Evolutionary conservation across 1,140 invertebrate species (phyloP), one percentile per base, ranked within the genome.

Genomic region (Myzus persicae): DNA sequence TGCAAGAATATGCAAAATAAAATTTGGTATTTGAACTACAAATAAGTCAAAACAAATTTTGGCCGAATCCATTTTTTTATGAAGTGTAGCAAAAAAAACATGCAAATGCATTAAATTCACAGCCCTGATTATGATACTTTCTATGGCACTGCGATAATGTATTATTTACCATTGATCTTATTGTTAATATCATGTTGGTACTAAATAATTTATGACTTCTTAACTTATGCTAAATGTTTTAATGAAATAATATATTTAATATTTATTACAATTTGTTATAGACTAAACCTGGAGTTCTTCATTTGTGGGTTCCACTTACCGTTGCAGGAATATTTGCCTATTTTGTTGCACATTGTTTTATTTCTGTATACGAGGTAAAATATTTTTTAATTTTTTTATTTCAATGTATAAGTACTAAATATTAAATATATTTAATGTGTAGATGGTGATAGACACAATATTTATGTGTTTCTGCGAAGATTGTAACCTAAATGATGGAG

Each of bases 391-490:
- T 36, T 51, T 51, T 51, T 51, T 51, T 26, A 42, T n/a, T 92
- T 46, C 20, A 44, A 46, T 48, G 81, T 11, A 46, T 42, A 20
- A 36, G 84, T 44, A 40, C 18, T 42, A 87, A 87, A 40, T 87
- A 84, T 26, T 24, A 48, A 48, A 48, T 48, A 48, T 48, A 85
- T 93, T 76, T 87, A 51, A 84, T 93, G 93, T 48, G 67, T 94
- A 98, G 97, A 98, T 98, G 97, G 96, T 97, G 1, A 97, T 98
- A 84, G 97, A 98, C 94, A 97, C 97, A 26, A 96, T 98, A 94
- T 97, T 98, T 94, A 94, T 98, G 31, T 98, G 97, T 94, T 98
- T 98, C 95, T 97, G 98, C 95, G 97, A 97, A 95, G 97, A 97
- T 94, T 97, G 96, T 94, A 96, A 96, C 87, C 95, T 96, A 93